Percentiles rank a stretch among this genome's conserved stretches.
Evolutionary conservation across 2,113 vertebrate genomes (phyloP).

Genomic region (Danionella cerebrum): DNA sequence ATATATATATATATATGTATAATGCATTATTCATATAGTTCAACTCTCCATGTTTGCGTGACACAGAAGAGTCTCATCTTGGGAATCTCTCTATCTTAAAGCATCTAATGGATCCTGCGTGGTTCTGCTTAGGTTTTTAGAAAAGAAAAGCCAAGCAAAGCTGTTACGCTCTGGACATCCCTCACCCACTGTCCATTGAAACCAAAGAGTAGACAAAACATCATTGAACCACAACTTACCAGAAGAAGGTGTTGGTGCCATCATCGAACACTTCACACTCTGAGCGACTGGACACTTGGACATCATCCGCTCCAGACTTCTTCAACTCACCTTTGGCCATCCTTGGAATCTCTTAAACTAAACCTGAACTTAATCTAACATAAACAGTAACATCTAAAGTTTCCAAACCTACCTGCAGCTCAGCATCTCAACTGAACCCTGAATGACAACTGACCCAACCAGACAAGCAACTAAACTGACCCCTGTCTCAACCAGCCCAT

Average conservation of each 20-base stretch:
- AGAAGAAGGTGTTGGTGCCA: slow-evolving; percentile 97
- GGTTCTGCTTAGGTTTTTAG: slow-evolving; percentile 28
- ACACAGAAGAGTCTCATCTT: neutral
- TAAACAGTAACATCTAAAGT: neutral
- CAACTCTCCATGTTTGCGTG: neutral
- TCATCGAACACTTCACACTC: slow-evolving; percentile 91
- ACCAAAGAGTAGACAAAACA: neutral
- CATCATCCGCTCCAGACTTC: neutral
- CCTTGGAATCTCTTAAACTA: neutral
- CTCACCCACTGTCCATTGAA: neutral
- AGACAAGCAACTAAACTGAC: neutral
- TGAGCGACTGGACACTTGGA: slow-evolving; percentile 33
- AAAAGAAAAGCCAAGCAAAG: slow-evolving; percentile 2
- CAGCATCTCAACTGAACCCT: neutral
- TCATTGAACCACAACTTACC: slow-evolving; percentile 58
- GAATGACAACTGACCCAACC: neutral
- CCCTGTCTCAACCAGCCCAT: neutral
- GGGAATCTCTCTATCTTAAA: slow-evolving; percentile 30
- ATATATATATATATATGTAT: neutral
- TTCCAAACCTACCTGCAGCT: neutral
- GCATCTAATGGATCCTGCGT: slow-evolving; percentile 18
- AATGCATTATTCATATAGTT: neutral
- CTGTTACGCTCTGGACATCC: neutral
- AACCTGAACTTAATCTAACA: neutral
- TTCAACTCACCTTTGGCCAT: slow-evolving; percentile 14